Evolutionary conservation across 2,797 vertebrate species (phyloP).

Genomic region (Danio kyathit): DNA sequence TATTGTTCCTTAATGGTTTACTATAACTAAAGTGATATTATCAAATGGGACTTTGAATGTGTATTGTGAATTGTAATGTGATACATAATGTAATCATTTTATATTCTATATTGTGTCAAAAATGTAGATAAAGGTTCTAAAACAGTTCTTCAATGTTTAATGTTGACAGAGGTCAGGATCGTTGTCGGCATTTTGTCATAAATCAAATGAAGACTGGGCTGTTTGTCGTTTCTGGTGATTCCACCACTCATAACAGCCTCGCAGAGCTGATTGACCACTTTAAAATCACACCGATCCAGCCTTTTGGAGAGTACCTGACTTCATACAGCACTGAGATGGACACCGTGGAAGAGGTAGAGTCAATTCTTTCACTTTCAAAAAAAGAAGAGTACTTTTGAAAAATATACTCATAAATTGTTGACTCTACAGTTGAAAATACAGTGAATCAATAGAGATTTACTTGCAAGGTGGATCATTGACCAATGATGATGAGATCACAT

Average conservation of each 20-base stretch:
- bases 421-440: too few relatives aligned
- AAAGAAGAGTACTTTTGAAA: neutral
- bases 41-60: neutral
- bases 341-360: slow-evolving; percentile 10
- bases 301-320: slow-evolving; percentile 84
- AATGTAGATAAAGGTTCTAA: neutral
- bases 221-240: slow-evolving; percentile 80
- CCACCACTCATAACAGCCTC: slow-evolving; percentile 72
- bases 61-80: neutral
- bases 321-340: slow-evolving; percentile 72
- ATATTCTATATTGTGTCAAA: neutral
- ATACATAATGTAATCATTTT: neutral
- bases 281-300: slow-evolving; percentile 78
- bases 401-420: too few relatives aligned
- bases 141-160: neutral
- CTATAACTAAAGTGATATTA: neutral
- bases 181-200: slow-evolving; percentile 88
- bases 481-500: too few relatives aligned
- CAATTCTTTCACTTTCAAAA: neutral
- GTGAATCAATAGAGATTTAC: neutral
- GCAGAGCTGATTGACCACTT: slow-evolving; percentile 79
- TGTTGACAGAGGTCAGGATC: slow-evolving; percentile 78
- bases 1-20: neutral
- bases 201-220: slow-evolving; percentile 74
- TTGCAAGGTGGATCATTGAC: neutral